Evolutionary conservation across 2,113 vertebrate genomes (phyloP).

Genomic region (Megalops atlanticus): DNA sequence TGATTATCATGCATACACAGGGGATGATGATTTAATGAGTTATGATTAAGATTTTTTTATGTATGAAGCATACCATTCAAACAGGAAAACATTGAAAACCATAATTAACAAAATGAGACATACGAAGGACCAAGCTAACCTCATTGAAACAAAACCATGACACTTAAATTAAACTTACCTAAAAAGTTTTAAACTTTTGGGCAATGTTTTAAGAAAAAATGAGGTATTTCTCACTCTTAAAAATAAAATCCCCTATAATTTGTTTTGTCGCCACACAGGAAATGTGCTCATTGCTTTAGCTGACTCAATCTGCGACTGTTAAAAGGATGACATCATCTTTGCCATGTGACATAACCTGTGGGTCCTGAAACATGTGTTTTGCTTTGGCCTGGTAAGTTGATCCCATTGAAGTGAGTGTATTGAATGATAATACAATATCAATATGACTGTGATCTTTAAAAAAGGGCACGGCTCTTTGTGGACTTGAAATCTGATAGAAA

Average conservation of each 20-base stretch:
- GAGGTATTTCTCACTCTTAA: not conserved
- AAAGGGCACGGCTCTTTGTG: not conserved
- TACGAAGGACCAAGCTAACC: too few species aligned
- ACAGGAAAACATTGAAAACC: too few species aligned
- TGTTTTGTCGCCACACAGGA: not conserved
- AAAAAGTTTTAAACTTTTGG: too few species aligned
- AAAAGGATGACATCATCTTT: not conserved
- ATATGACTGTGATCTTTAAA: not conserved
- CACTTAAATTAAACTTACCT: too few species aligned
- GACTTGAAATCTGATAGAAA: too few species aligned
- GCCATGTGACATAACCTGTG: not conserved
- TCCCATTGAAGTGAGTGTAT: not conserved
- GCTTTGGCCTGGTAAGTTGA: not conserved
- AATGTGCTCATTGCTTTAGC: not conserved
- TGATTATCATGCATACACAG: too few species aligned
- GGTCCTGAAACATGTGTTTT: not conserved
- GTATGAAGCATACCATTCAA: too few species aligned
- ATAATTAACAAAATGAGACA: too few species aligned
- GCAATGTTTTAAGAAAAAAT: not conserved
- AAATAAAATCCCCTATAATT: not conserved
- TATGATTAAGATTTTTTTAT: too few species aligned
- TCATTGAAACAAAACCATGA: too few species aligned
- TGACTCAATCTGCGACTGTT: not conserved
- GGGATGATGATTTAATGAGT: too few species aligned
- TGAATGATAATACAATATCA: not conserved